Evolutionary conservation across 2,113 vertebrate species (phyloP), one percentile per base, ranked within the genome.

Genomic region (Raja brachyura): DNA sequence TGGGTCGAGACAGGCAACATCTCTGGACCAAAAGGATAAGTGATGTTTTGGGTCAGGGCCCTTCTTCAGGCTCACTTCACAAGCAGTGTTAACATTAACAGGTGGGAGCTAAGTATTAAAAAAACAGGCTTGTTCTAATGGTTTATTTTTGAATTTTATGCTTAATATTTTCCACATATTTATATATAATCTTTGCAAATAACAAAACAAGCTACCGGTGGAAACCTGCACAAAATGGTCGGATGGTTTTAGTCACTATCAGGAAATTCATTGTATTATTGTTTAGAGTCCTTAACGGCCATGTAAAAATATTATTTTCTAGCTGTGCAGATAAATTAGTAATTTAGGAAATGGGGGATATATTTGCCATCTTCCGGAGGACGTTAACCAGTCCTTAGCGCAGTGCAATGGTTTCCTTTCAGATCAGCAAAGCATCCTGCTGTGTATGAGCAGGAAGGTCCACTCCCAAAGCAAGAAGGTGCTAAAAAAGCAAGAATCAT

Each of bases 281-380:
- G 90, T 70, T 48, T 90, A 73, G 63, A 90, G 70, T 70, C 39
- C 63, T 39, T 90, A 9, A 25, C 33, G 88, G 66, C 63, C 88
- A 33, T 70, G n/a, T 68, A 31, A 39, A 74, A 92, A 74, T 92
- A 28, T 92, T 92, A 16, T 92, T 92, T 74, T 70, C 66, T 92
- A 54, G 68, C 66, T 92, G 90, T 31, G 39, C 68, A 92, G 66
- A 92, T 92, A 66, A 7, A 10, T 20, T 90, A 92, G 66, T 9
- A 70, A 48, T 54, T 68, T 73, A 92, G 90, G 90, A 92, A 92
- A 73, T 92, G 18, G n/a, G 7, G 61, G 86, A 66, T 90, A 48
- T 70, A 54, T 70, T 73, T 74, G 14, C 59, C 68, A 54, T 70
- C 39, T 92, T 92, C 90, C 68, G 39, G 90, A 92, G 68, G 90